Base-by-base conservation (phyloP, 2,888 invertebrate species). In the Xestoiulus laeticollis region DNA sequence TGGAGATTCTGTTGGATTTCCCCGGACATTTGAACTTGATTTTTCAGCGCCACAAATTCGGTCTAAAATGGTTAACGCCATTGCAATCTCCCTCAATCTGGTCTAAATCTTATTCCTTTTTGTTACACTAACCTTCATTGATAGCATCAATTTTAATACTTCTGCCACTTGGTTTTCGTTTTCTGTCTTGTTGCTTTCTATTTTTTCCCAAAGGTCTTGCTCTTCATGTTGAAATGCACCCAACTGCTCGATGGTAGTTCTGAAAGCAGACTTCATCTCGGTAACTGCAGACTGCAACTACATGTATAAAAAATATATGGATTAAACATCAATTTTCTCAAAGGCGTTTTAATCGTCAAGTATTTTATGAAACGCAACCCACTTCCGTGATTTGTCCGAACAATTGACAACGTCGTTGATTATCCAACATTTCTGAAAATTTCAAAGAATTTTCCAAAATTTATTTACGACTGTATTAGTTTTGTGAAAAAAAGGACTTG, bases 211-310 rank as follows among this genome's bases (percentile, higher is more conserved):
- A 30, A 91, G 86, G 78, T 89, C 87, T 59, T 89, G 89, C 85
- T 91, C 91, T 30, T 90, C 90, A 30, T 89, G 89, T 85, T 91
- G 90, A 43, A 91, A 90, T 85, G 88, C 88, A 85, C 90, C 89
- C 88, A 91, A 90, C 88, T 91, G 90, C 85, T 90, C 89, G 90
- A 91, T 90, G 26, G 91, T 91, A 88, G 89, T 89, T 32, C 90
- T 90, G 88, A 91, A 91, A 83, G 91, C 91, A 30, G 89, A 89
- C 89, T 91, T 91, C 91, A 91, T 91, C 44, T 90, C 91, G 85
- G 89, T 89, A 87, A 91, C 91, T 8, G 91, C 91, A 32, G 90
- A 90, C 85, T 91, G 91, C 59, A 91, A 90, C 91, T 91, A 89
- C 8, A 90, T n/a, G n/a, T n/a, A n/a, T n/a, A n/a, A n/a, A n/a